Evolutionary conservation across 2,113 vertebrate genomes (phyloP), one percentile per base, ranked within the genome.

Genomic region (Misgurnus anguillicaudatus): DNA sequence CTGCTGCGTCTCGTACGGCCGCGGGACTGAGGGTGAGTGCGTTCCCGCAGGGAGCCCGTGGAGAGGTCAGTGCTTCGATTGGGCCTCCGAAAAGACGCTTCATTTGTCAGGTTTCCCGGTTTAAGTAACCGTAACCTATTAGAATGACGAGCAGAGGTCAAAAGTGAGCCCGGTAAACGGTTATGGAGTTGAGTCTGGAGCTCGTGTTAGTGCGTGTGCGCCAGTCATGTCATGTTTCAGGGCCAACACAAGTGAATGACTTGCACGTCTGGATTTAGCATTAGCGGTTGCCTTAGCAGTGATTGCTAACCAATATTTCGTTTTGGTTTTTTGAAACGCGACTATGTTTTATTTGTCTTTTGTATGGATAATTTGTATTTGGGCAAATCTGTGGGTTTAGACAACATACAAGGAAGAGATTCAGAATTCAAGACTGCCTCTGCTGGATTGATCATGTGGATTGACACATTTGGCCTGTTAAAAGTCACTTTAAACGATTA

Each of bases 261-360:
- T 85, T 83, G 84, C 84, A 83, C 84, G 81, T 81, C 81, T 85
- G 60, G 69, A 57, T 60, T 78, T 84, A 81, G 83, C 82, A 74
- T 81, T 63, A 36, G 47, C 78, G 31, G 31, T 48, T 74, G 66
- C 66, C 21, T 31, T 74, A 74, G 41, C 72, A 45, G 21, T 62
- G 72, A 62, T 74, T 48, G 57, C 57, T 62, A 60, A 17, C 55
- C 2, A 36, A 48, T 62, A 9, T 62, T 9, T 5, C 19, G 16
- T 19, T 3, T 60, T 73, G 41, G 45, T 73, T 73, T 60, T 39
- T 60, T 55, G 38, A 60, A 73, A 45, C 53, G 9, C 55, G 10
- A 42, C 21, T 41, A 4, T 73, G n/a, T 24, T 73, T 73, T 73
- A 16, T 24, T 39, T 8, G 21, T 10, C 1, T 19, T 60, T 60